These are phyloP conservation scores for Plutomurus gul DNA, from an alignment of 1,140 invertebrate species.

Conservation along the genomic window DNA sequence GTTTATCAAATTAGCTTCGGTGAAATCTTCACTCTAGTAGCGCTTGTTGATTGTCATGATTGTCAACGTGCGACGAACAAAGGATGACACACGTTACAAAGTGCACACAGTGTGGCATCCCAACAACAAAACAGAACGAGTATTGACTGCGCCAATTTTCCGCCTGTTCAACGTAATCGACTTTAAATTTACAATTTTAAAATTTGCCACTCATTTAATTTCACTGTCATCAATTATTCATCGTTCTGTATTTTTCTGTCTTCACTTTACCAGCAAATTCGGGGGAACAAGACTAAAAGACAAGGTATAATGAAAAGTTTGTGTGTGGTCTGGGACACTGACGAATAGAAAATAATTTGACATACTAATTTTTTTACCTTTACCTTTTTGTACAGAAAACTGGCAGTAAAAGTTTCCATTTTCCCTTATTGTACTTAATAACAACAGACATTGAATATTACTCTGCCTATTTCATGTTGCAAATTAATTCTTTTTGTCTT, in stretches of 20 bases:
- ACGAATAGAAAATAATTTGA: background rate
- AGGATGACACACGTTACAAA: background rate
- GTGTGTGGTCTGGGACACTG: background rate
- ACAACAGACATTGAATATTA: no score
- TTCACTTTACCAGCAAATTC: no score
- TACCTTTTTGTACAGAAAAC: background rate
- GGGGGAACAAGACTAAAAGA: no score
- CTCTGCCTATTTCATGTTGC: background rate
- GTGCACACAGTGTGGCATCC: no score
- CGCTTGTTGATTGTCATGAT: background rate
- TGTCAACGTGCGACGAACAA: conserved; percentile 7
- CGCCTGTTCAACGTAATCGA: background rate
- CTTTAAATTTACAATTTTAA: background rate
- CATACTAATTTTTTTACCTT: background rate
- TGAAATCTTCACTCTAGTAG: background rate
- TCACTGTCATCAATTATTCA: no score
- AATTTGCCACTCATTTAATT: background rate
- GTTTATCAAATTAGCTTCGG: conserved; percentile 8
- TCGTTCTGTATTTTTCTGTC: no score
- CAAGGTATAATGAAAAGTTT: background rate
- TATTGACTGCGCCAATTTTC: conserved; percentile 8
- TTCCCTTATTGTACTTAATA: no score
- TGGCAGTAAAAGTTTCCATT: no score
- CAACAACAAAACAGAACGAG: background rate
- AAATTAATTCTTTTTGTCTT: background rate